A percentile compares a stretch with the other conserved stretches of the same genome.
phyloP scores from a whole-genome alignment of 2,113 vertebrate species.

The Ursus arctos region DNA sequence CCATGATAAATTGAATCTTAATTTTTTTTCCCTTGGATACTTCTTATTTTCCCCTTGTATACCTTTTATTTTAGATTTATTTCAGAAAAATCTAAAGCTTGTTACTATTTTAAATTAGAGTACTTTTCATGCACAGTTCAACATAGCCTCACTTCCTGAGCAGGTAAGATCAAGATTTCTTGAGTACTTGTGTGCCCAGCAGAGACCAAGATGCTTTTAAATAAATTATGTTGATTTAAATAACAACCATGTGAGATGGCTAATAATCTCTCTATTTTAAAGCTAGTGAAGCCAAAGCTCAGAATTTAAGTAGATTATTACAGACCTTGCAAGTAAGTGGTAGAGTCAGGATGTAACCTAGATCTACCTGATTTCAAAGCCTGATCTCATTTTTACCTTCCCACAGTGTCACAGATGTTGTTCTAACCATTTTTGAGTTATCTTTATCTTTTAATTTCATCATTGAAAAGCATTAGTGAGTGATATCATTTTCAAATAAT shows the following conservation, averaged over 20 bases:
- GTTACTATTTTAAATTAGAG: background rate
- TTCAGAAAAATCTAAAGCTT: slow-evolving; percentile 46
- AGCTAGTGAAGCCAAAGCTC: slow-evolving; percentile 26
- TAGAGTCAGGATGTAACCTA: background rate
- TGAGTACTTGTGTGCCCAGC: background rate
- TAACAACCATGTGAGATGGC: background rate
- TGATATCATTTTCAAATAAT: slow-evolving; percentile 49
- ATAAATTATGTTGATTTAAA: slow-evolving; percentile 35
- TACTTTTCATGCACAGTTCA: background rate
- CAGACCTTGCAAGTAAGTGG: background rate
- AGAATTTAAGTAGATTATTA: background rate
- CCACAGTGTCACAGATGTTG: background rate
- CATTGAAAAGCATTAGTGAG: background rate
- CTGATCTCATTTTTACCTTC: background rate
- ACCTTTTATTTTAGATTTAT: slow-evolving; percentile 41
- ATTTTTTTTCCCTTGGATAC: slow-evolving; percentile 16
- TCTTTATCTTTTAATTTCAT: background rate
- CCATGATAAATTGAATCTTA: slow-evolving; percentile 4
- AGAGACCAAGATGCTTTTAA: slow-evolving; percentile 31
- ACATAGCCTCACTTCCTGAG: background rate
- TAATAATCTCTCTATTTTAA: slow-evolving; percentile 21
- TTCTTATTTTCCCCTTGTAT: slow-evolving; percentile 22
- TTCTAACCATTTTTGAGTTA: background rate
- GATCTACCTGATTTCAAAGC: background rate
- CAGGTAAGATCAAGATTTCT: background rate